Base-by-base conservation (phyloP, 2,113 vertebrate genomes). In the Hydropotes inermis region DNA sequence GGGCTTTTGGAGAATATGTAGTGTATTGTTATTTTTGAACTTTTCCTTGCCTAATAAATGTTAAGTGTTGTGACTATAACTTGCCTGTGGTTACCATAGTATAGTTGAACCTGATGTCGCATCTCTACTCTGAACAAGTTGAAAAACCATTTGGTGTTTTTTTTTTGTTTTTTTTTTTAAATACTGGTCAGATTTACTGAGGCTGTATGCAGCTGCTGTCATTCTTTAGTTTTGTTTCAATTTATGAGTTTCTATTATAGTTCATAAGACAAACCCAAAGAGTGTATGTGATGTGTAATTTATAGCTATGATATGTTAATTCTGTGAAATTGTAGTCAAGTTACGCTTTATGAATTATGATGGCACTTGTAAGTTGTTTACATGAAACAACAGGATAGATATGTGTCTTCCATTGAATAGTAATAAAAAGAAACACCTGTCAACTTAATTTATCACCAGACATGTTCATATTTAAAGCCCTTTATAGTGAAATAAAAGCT, bases 401-500 rank as follows among this genome's bases (percentile, higher is more conserved):
- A 17, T 57, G 84, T 81, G 39, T 96, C 87, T 98, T 92, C 50
- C 87, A 96, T 96, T 97, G n/a, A 97, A 58, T 81, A 39, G 58
- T 88, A 90, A 54, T 92, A 85, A 97, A 97, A 88, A 57, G 74
- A 98, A 94, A 87, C 92, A 83, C 91, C 78, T 94, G 74, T 90
- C 89, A 89, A 57, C 60, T 92, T 92, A 92, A 89, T 96, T 97
- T 97, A 93, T 96, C 39, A 84, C 67, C 54, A 94, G 60, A n/a
- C 43, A 92, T 94, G 58, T 96, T 96, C 64, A 45, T 94, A 84
- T 97, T 94, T 96, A 95, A 97, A 94, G 58, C 21, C 39, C 45
- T 95, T 93, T 83, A 97, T 84, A 89, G 54, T 92, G 86, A 95
- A 95, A 97, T 92, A 91, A 97, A 95, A 94, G 55, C 79, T 95